Base-by-base conservation (phyloP, 2,888 invertebrate species). In the Metalampra italica region DNA sequence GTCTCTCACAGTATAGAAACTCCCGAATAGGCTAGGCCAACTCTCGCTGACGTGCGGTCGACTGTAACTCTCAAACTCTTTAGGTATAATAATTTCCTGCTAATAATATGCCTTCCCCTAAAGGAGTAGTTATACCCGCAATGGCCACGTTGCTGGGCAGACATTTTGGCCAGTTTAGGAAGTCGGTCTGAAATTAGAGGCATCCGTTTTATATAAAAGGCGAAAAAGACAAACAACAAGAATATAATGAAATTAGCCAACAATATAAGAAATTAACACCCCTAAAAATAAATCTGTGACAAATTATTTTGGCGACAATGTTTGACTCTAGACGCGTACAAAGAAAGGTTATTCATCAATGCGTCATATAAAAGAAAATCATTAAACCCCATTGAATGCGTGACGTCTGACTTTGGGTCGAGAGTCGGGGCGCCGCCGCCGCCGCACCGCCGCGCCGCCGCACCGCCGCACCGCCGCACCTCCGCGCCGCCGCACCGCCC, bases 361-460 rank as follows among this genome's bases (percentile, higher is more conserved):
- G 32, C 36, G n/a, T 36, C 36, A 36, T 36, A 5, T 22, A 43
- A 48, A 9, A 32, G n/a, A 48, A 32, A 44, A 38, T 43, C n/a
- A 22, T 48, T 38, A 43, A 44, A 39, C 39, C 39, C 32, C 43
- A 15, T n/a, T 29, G 45, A 37, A 29, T 14, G 9, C 8, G 42
- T 50, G 50, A 51, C 50, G 50, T 47, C 11, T 9, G 7, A 22
- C 22, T 12, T 36, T 7, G 3, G 22, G 22, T 5, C 22, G 22
- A 5, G 15, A 5, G 11, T 11, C 7, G 8, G 7, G 9, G 3
- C 22, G 9, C n/a, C 40, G 15, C 30, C 22, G 22, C 44, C 44
- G 48, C 45, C 44, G 22, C 22, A 3, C 22, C 22, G 22, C 22
- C 22, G 3, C 22, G 22, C 2, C 22, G 15, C 14, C 4, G 9